Conservation (phyloP, 2,797 vertebrate species). For the Halcyon smyrnensis region DNA sequence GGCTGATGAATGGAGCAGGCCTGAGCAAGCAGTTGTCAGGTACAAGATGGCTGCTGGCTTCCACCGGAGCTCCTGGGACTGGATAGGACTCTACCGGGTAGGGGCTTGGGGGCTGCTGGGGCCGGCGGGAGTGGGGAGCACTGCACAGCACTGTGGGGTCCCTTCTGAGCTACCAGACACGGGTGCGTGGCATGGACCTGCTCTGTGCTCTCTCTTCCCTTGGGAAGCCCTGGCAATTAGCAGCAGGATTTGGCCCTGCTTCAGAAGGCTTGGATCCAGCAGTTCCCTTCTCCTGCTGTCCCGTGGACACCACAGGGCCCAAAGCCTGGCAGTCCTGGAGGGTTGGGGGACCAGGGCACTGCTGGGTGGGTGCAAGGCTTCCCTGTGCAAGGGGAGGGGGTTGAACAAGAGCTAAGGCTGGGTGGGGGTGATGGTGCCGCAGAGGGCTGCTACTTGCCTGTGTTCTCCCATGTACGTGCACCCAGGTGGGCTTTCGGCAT, state of each 20-base stretch:
- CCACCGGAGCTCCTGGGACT: constrained; percentile 96
- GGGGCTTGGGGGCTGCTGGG: constrained; percentile 4
- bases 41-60: constrained; percentile 87
- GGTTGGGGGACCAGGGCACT: not conserved
- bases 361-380: not conserved
- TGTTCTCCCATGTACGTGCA: not conserved
- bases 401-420: not conserved
- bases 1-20: constrained; percentile 91
- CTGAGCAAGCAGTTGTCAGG: constrained; percentile 85
- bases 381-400: not conserved
- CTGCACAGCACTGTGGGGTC: not conserved
- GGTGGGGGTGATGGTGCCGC: accelerated
- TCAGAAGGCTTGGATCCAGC: not conserved
- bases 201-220: not conserved
- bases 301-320: not conserved
- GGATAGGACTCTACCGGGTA: constrained; percentile 97
- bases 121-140: not conserved
- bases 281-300: not conserved
- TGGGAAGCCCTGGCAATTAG: not conserved
- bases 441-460: not conserved
- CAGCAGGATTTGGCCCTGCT: not conserved
- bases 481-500: constrained; percentile 95
- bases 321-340: accelerated
- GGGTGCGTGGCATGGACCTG: not conserved
- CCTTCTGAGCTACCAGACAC: not conserved